Conservation (phyloP, 2,113 vertebrate species). For the Ceuthmochares aereus region DNA sequence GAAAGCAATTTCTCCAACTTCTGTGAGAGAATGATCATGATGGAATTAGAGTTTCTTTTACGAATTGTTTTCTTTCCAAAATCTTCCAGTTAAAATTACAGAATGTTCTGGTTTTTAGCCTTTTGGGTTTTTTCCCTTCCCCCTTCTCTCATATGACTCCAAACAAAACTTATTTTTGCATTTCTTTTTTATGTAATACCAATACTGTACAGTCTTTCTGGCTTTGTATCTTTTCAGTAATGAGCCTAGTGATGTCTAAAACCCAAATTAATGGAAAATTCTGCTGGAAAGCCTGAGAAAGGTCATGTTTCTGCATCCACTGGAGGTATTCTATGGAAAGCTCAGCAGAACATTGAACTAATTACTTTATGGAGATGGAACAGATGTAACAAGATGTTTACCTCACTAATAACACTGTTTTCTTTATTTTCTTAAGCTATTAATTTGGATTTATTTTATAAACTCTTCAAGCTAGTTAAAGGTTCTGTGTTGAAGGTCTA, state of each 20-base stretch:
- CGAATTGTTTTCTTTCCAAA: not conserved
- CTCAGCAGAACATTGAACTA: not conserved
- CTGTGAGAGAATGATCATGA: constrained; percentile 36
- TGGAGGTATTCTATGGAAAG: not conserved
- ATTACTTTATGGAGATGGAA: not conserved
- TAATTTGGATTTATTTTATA: not conserved
- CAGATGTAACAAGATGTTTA: not conserved
- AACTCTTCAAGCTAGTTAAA: not conserved
- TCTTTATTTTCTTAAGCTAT: not conserved
- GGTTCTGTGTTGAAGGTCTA: not conserved
- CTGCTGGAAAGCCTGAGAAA: constrained; percentile 21
- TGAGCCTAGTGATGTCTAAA: not conserved
- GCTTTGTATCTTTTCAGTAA: not conserved
- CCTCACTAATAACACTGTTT: not conserved
- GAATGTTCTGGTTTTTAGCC: constrained; percentile 8
- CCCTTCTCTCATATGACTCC: not conserved
- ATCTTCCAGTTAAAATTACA: not conserved
- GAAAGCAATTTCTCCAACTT: constrained; percentile 62
- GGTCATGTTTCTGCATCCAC: not conserved
- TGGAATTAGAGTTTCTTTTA: constrained; percentile 38
- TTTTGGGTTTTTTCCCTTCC: not conserved
- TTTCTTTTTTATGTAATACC: constrained; percentile 2
- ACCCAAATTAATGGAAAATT: constrained; percentile 5
- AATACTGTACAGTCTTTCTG: not conserved
- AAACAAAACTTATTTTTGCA: constrained; percentile 7